Conservation (phyloP, 1,140 invertebrate genomes). For the Apis mellifera region Amel_HAv3.1 CM009942.2:7487001-7487500, state of each 20-base stretch:
- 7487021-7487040: conserved; percentile 51
- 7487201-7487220: conserved; percentile 17
- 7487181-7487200: conserved; percentile 4
- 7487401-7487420: too few relatives aligned
- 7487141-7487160: background rate
- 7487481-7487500: too few relatives aligned
- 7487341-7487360: too few relatives aligned
- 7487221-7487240: background rate
- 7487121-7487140: background rate
- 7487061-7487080: background rate
- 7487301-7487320: too few relatives aligned
- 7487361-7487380: too few relatives aligned
- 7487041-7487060: conserved; percentile 54
- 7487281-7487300: too few relatives aligned
- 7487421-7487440: too few relatives aligned
- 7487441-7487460: too few relatives aligned
- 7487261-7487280: background rate
- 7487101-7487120: conserved; percentile 52
- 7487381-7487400: too few relatives aligned
- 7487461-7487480: too few relatives aligned
- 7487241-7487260: background rate
- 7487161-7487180: conserved; percentile 11
- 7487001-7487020: conserved; percentile 37
- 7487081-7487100: conserved; percentile 26
- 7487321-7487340: too few relatives aligned